A percentile compares a stretch with the other conserved stretches of the same genome.
phyloP scores from a whole-genome alignment of 2,888 invertebrate species.

The Leptinotarsa tumamoca region DNA sequence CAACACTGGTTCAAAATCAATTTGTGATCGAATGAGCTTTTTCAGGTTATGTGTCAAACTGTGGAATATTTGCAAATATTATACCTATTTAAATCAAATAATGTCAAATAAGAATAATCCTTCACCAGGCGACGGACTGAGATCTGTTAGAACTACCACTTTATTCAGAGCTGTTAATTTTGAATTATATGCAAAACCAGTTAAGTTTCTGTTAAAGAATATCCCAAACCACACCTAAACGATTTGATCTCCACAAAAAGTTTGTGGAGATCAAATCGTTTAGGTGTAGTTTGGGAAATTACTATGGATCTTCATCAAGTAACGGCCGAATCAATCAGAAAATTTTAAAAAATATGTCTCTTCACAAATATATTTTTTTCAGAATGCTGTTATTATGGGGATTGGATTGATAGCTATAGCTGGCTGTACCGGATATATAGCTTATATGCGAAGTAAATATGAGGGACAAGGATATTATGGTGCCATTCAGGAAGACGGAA shows the following conservation, averaged over 20 bases:
- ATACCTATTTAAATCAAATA: slow-evolving; percentile 31
- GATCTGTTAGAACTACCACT: slow-evolving; percentile 79
- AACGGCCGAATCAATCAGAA: no score
- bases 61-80: slow-evolving; percentile 31
- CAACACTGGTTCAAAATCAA: no score
- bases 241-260: no score
- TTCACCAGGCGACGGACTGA: slow-evolving; percentile 80
- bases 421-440: slow-evolving; percentile 82
- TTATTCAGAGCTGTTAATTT: slow-evolving; percentile 88
- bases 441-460: slow-evolving; percentile 87
- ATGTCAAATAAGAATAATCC: slow-evolving; percentile 49
- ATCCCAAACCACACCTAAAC: no score
- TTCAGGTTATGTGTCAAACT: slow-evolving; percentile 31
- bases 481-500: slow-evolving; percentile 82
- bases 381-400: slow-evolving; percentile 90
- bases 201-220: slow-evolving; percentile 68
- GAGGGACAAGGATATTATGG: slow-evolving; percentile 84
- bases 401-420: slow-evolving; percentile 82
- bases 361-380: slow-evolving; percentile 59
- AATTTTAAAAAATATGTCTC: not conserved
- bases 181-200: slow-evolving; percentile 90
- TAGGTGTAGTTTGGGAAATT: no score
- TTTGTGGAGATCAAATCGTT: no score
- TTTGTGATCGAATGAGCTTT: not conserved
- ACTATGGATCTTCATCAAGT: no score